Conservation (phyloP, 2,113 vertebrate species). For the Athene noctua region DNA sequence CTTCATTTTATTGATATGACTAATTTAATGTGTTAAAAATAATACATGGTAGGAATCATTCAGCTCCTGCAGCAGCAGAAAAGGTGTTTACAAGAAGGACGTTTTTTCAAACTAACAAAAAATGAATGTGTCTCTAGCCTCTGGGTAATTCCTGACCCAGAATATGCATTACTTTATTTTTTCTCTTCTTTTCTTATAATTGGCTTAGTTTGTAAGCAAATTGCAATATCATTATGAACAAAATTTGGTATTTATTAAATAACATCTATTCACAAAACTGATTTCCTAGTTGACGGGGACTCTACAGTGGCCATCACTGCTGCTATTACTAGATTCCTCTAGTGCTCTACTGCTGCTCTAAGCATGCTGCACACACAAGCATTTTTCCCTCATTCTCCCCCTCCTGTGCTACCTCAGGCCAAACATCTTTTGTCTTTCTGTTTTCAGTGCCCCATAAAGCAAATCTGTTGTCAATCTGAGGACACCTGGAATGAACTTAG, state of each 20-base stretch:
- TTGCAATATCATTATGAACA: neutral
- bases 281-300: neutral
- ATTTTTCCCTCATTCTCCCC: neutral
- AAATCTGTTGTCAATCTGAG: slow-evolving; percentile 47
- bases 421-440: neutral
- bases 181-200: neutral
- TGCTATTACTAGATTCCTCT: neutral
- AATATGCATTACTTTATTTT: neutral
- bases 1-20: neutral
- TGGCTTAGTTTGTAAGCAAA: neutral
- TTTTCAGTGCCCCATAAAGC: slow-evolving; percentile 39
- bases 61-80: neutral
- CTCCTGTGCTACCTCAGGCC: neutral
- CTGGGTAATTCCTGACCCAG: neutral
- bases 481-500: slow-evolving; percentile 51
- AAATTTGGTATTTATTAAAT: neutral
- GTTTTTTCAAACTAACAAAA: neutral
- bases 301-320: neutral
- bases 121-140: neutral
- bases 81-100: neutral
- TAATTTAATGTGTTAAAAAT: neutral
- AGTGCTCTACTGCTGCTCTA: neutral
- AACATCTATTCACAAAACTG: neutral
- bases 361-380: neutral
- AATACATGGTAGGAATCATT: neutral